Conservation (phyloP, 2,797 vertebrate genomes). For the Pseudotriccus pelzelni region DNA sequence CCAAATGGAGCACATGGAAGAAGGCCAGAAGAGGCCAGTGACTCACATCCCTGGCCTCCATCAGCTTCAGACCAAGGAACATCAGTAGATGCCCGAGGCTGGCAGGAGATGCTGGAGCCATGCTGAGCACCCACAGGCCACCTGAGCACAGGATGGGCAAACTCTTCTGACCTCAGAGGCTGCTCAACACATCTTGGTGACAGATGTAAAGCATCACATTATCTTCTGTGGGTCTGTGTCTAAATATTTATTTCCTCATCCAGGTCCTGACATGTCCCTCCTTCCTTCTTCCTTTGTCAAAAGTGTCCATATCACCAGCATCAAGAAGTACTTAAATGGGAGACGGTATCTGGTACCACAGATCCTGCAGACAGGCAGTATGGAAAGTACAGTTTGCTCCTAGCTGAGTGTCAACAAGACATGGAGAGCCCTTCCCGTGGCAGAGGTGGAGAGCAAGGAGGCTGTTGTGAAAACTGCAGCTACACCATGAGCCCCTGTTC, state of each 20-base stretch:
- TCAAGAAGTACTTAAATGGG: not conserved
- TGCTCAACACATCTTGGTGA: not conserved
- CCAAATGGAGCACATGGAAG: constrained; percentile 37
- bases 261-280: not conserved
- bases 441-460: not conserved
- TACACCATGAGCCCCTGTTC: not conserved
- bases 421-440: not conserved
- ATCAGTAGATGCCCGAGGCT: not conserved
- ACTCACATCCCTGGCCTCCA: constrained; percentile 16
- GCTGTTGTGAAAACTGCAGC: not conserved
- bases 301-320: not conserved
- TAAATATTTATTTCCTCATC: not conserved
- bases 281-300: not conserved
- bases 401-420: rapidly evolving
- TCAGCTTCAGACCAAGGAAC: not conserved
- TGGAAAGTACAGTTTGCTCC: not conserved
- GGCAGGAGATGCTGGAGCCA: not conserved
- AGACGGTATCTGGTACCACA: not conserved
- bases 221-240: not conserved
- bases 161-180: not conserved
- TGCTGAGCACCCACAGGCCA: not conserved
- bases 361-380: not conserved
- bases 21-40: constrained; percentile 2
- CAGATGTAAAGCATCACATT: not conserved
- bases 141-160: not conserved